phyloP scores from a whole-genome alignment of 2,797 vertebrate genomes.

The Rhinogobio ventralis region DNA sequence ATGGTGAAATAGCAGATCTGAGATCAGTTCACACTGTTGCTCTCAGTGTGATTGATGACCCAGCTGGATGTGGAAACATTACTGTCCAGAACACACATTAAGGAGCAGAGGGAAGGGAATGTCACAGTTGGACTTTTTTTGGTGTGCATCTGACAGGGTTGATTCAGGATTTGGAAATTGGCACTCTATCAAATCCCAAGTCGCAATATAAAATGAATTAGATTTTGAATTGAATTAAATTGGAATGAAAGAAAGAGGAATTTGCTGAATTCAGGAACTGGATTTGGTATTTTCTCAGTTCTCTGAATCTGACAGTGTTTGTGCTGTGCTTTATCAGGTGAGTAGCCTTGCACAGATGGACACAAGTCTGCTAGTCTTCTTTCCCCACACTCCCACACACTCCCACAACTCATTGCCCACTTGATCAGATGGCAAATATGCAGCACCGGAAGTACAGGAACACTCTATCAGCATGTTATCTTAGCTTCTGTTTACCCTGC shows the following conservation, averaged over 20 bases:
- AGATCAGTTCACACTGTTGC: slow-evolving; percentile 37
- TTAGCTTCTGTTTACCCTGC: slow-evolving; percentile 77
- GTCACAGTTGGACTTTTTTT: slow-evolving; percentile 46
- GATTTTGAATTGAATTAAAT: not conserved
- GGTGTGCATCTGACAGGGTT: slow-evolving; percentile 19
- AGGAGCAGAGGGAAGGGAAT: slow-evolving; percentile 12
- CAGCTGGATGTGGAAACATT: slow-evolving; percentile 43
- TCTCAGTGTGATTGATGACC: slow-evolving; percentile 49
- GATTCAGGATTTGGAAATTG: slow-evolving; percentile 2
- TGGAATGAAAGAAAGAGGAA: not conserved
- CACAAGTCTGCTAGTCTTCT: slow-evolving; percentile 26
- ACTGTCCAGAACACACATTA: slow-evolving; percentile 33
- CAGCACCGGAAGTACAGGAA: slow-evolving; percentile 80
- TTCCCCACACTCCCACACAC: slow-evolving; percentile 36
- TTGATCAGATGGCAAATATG: slow-evolving; percentile 74
- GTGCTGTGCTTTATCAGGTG: slow-evolving; percentile 39
- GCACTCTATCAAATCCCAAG: not conserved
- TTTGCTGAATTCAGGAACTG: not conserved
- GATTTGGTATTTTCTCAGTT: not conserved
- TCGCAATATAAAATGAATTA: not conserved
- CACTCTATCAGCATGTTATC: slow-evolving; percentile 83
- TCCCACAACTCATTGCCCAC: slow-evolving; percentile 55
- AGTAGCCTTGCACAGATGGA: slow-evolving; percentile 23
- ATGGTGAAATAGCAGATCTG: slow-evolving; percentile 44
- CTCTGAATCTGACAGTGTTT: slow-evolving; percentile 1